Evolutionary conservation across 53 echinoderm and acorn worm species (phyloP).

Genomic region (Antedon mediterranea): DNA sequence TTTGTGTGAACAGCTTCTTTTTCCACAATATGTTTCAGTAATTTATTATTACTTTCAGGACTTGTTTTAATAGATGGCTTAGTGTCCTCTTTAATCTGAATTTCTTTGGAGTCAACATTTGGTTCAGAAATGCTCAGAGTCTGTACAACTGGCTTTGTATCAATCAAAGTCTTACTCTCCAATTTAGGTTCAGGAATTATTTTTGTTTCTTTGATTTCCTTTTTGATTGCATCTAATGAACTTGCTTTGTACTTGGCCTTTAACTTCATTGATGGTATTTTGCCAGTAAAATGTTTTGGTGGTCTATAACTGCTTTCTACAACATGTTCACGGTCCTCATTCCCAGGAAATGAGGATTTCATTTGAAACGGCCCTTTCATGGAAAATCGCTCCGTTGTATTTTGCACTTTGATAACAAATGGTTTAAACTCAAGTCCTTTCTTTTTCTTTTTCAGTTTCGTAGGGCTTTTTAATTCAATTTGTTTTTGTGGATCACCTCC

Average conservation of each 20-base stretch:
- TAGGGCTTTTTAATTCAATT: neutral
- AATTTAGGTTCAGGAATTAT: neutral
- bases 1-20: too few species aligned
- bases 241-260: neutral
- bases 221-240: neutral
- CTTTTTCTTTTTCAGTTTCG: neutral
- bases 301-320: neutral
- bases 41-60: neutral
- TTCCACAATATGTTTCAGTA: neutral
- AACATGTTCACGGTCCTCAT: neutral
- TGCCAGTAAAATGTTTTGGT: neutral
- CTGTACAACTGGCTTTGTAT: neutral
- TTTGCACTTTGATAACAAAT: neutral
- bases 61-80: neutral
- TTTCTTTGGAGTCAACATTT: neutral
- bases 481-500: neutral
- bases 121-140: neutral
- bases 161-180: neutral
- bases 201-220: neutral
- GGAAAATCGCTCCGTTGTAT: neutral
- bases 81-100: neutral
- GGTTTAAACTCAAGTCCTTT: neutral
- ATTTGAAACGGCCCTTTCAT: neutral
- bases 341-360: neutral
- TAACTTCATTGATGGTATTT: neutral